Evolutionary conservation across 2,113 vertebrate genomes (phyloP).

Genomic region (Tylochromis polylepis): DNA sequence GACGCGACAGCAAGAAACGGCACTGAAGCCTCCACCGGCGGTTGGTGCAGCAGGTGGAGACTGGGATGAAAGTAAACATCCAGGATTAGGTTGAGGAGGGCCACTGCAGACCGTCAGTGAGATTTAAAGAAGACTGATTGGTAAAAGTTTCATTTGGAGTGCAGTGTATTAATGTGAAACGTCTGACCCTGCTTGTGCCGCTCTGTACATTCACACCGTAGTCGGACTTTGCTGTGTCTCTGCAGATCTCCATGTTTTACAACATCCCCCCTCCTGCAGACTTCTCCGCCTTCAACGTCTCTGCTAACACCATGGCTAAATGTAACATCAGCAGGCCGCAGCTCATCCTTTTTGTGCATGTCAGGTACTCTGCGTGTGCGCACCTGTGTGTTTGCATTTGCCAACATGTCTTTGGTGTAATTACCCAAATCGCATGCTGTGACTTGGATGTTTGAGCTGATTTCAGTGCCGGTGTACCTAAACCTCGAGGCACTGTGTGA

Average conservation of each 20-base stretch:
- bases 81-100: background rate
- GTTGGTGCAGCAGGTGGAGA: background rate
- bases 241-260: constrained; percentile 69
- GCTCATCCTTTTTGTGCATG: constrained; percentile 29
- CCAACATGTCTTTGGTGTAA: background rate
- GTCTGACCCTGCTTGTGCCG: background rate
- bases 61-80: background rate
- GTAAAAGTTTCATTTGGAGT: background rate
- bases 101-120: background rate
- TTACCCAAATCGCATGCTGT: background rate
- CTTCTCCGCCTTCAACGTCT: constrained; percentile 61
- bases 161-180: background rate
- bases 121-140: background rate
- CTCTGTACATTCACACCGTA: background rate
- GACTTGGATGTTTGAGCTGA: too few relatives aligned
- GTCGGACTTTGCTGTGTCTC: background rate
- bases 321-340: constrained; percentile 36
- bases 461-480: background rate
- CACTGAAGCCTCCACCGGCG: background rate
- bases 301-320: background rate
- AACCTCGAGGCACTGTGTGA: background rate
- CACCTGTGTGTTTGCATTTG: background rate
- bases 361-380: constrained; percentile 55
- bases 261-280: constrained; percentile 69
- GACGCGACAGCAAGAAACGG: background rate